phyloP scores from a whole-genome alignment of 1,140 invertebrate species.

The Drosophila dunni region DNA sequence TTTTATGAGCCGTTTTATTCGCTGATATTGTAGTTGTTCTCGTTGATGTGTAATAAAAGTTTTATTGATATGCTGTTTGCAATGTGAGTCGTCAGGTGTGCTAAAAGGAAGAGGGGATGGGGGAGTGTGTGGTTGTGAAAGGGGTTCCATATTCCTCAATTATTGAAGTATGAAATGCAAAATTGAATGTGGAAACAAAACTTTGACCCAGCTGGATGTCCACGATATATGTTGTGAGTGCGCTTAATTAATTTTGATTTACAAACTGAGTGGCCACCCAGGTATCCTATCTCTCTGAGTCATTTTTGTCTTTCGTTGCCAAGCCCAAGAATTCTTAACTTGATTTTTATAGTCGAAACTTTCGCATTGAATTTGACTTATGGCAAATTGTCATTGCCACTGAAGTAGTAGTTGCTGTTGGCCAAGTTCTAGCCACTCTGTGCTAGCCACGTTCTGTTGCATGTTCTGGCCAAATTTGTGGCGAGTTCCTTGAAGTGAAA shows the following conservation, averaged over 20 bases:
- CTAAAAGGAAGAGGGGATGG: background rate
- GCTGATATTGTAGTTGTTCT: constrained; percentile 37
- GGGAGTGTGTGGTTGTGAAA: background rate
- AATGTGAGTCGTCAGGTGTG: constrained; percentile 14
- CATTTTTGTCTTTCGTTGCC: background rate
- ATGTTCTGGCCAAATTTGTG: constrained; percentile 59
- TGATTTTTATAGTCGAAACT: constrained; percentile 10
- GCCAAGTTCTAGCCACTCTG: too few relatives aligned
- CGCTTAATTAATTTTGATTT: constrained; percentile 74
- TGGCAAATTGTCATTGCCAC: constrained; percentile 56
- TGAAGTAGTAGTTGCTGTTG: background rate
- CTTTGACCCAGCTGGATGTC: constrained; percentile 58
- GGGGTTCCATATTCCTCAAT: constrained; percentile 46
- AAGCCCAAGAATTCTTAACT: constrained; percentile 36
- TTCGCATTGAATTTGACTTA: constrained; percentile 47
- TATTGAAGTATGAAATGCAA: constrained; percentile 64
- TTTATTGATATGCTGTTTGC: constrained; percentile 57
- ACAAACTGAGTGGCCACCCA: constrained; percentile 60
- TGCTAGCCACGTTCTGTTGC: constrained; percentile 25
- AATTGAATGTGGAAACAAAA: constrained; percentile 44
- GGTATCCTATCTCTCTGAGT: constrained; percentile 9
- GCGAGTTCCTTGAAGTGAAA: constrained; percentile 10
- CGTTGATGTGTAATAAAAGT: constrained; percentile 65
- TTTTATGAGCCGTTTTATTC: constrained; percentile 59
- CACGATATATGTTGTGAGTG: constrained; percentile 51